phyloP scores from a whole-genome alignment of 2,113 vertebrate genomes.

The Rhynchomys soricoides region DNA sequence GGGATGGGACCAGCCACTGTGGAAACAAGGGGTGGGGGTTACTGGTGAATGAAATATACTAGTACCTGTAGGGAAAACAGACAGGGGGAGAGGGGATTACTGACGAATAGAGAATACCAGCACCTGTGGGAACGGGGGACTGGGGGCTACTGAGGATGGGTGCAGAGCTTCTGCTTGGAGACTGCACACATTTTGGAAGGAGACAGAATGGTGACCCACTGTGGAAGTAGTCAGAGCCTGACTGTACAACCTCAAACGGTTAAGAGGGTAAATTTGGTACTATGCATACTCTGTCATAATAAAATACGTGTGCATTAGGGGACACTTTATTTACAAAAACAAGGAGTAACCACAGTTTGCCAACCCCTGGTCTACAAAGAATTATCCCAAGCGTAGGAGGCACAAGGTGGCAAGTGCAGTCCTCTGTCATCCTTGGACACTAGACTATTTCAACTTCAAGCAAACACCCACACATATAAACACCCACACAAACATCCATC shows the following conservation, averaged over 20 bases:
- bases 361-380: background rate
- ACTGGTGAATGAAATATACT: no score
- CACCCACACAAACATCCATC: background rate
- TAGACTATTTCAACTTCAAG: background rate
- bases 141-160: background rate
- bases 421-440: accelerated
- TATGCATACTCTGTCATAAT: background rate
- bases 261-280: background rate
- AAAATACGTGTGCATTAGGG: background rate
- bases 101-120: no score
- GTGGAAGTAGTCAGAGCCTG: background rate
- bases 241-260: background rate
- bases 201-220: accelerated
- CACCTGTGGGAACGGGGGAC: background rate
- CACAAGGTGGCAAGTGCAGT: background rate
- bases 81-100: background rate
- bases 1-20: no score
- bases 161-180: background rate
- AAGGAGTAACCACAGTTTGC: background rate
- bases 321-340: background rate
- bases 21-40: accelerated
- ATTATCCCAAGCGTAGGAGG: accelerated
- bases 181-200: background rate
- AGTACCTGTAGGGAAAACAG: background rate
- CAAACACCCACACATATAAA: no score